These are phyloP conservation scores for Rhingia campestris DNA, from an alignment of 2,888 invertebrate genomes.

Conservation along the genomic window DNA sequence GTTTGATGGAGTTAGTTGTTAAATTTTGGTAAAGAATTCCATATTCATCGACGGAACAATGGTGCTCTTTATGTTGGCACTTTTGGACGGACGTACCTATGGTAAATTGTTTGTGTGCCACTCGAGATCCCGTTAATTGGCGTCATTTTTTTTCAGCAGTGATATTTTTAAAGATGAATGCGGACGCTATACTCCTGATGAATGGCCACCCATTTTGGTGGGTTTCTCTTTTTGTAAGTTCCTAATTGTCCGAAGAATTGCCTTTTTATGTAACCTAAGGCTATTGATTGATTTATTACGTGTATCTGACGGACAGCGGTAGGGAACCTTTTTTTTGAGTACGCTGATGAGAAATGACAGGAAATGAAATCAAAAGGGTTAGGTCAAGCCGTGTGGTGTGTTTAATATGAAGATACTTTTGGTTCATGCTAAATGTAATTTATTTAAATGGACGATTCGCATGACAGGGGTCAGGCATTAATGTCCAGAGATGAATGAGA, in stretches of 20 bases:
- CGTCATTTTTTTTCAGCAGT: slow-evolving; percentile 45
- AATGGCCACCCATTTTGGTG: slow-evolving; percentile 16
- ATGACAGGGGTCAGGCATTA: too few relatives aligned
- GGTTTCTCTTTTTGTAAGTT: slow-evolving; percentile 48
- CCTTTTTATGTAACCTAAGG: slow-evolving; percentile 31
- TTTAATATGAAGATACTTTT: not conserved
- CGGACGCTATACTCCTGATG: slow-evolving; percentile 12
- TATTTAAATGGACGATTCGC: too few relatives aligned
- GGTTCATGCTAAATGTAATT: too few relatives aligned
- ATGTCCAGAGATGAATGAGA: too few relatives aligned
- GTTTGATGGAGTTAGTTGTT: slow-evolving; percentile 19
- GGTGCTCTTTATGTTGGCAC: slow-evolving; percentile 10
- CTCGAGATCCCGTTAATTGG: slow-evolving; percentile 51
- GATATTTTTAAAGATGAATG: slow-evolving; percentile 30
- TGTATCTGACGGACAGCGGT: not conserved
- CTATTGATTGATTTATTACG: slow-evolving; percentile 37
- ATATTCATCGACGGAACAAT: slow-evolving; percentile 46
- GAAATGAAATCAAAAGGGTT: not conserved
- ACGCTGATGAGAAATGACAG: not conserved
- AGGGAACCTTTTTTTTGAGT: slow-evolving; percentile 3
- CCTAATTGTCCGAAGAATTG: slow-evolving; percentile 26
- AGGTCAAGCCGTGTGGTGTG: not conserved
- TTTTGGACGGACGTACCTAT: slow-evolving; percentile 4
- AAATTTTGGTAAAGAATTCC: slow-evolving; percentile 19
- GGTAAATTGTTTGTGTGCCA: slow-evolving; percentile 23